Evolutionary conservation across 2,888 invertebrate species (phyloP).

Genomic region (Taenaris catops): DNA sequence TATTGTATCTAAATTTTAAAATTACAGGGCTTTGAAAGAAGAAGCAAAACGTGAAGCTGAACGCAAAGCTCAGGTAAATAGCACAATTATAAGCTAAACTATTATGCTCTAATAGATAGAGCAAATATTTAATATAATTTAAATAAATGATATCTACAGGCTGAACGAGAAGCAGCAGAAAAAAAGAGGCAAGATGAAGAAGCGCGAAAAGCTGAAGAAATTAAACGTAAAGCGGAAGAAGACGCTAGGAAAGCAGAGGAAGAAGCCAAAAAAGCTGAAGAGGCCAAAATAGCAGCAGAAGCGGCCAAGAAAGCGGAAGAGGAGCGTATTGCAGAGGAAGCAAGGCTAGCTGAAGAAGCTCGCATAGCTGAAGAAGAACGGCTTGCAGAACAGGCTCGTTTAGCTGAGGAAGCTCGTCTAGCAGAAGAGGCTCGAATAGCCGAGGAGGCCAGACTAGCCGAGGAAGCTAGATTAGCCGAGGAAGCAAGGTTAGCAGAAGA

Average conservation of each 20-base stretch:
- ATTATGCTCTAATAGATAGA: too few species aligned
- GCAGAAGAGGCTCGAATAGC: conserved; percentile 64
- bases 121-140: too few species aligned
- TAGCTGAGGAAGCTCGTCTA: conserved; percentile 55
- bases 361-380: conserved; percentile 67
- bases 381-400: conserved; percentile 59
- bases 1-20: neutral
- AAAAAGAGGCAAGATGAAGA: conserved; percentile 78
- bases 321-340: conserved; percentile 53
- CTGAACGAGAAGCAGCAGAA: conserved; percentile 58
- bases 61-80: conserved; percentile 65
- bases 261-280: conserved; percentile 59
- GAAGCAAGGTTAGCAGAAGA: conserved; percentile 53
- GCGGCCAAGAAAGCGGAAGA: conserved; percentile 66
- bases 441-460: conserved; percentile 69
- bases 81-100: neutral
- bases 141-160: too few species aligned
- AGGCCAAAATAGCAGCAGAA: conserved; percentile 67
- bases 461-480: conserved; percentile 43
- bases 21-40: conserved; percentile 70
- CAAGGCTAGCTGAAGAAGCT: conserved; percentile 56
- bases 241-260: conserved; percentile 63
- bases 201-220: conserved; percentile 71
- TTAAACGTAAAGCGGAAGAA: conserved; percentile 70
- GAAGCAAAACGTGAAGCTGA: conserved; percentile 73